phyloP scores from a whole-genome alignment of 2,888 invertebrate genomes.

The Sinohyriopsis cumingii region DNA sequence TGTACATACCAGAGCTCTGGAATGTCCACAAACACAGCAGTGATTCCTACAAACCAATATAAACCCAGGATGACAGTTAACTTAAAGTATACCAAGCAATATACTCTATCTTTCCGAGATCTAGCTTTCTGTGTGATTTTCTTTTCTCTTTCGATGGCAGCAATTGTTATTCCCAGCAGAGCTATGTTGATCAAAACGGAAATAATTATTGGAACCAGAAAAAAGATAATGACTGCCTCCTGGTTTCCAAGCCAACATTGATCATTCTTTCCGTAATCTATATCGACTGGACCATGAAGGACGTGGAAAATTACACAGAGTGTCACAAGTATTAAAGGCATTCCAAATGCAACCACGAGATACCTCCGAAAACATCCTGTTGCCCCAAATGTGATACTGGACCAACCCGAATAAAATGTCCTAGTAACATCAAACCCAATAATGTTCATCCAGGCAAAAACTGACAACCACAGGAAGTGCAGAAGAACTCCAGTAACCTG shows the following conservation, averaged over 20 bases:
- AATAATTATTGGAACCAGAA: slow-evolving; percentile 10
- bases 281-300: neutral
- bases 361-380: slow-evolving; percentile 8
- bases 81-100: slow-evolving; percentile 20
- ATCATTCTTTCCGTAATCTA: slow-evolving; percentile 7
- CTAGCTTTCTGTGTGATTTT: slow-evolving; percentile 2
- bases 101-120: slow-evolving; percentile 5
- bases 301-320: slow-evolving; percentile 5
- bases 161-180: slow-evolving; percentile 10
- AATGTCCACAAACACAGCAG: slow-evolving; percentile 10
- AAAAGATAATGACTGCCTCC: slow-evolving; percentile 10
- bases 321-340: slow-evolving; percentile 1
- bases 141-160: slow-evolving; percentile 5
- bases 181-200: slow-evolving; percentile 11
- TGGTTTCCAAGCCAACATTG: slow-evolving; percentile 19
- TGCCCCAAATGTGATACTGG: neutral
- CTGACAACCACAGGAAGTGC: slow-evolving; percentile 11
- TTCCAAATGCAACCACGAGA: neutral
- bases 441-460: slow-evolving; percentile 20
- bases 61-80: slow-evolving; percentile 20
- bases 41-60: slow-evolving; percentile 18
- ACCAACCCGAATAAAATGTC: slow-evolving; percentile 5
- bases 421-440: slow-evolving; percentile 23
- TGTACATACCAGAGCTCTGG: slow-evolving; percentile 15
- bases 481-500: slow-evolving; percentile 2